Conservation (phyloP, 2,113 vertebrate species). For the Prochilodus magdalenae region DNA sequence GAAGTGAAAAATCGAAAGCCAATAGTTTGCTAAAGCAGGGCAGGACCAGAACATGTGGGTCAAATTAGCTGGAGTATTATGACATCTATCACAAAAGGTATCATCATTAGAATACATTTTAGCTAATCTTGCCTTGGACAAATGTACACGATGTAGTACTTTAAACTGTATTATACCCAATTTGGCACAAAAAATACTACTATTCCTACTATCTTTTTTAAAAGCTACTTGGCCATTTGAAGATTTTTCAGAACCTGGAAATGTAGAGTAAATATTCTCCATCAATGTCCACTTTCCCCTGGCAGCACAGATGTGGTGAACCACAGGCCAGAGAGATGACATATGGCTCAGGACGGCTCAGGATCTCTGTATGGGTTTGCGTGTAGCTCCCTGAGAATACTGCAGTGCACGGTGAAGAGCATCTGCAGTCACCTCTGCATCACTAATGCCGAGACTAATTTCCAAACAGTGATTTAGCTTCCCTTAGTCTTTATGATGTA, state of each 20-base stretch:
- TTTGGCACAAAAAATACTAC: too few species aligned
- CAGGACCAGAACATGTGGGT: too few species aligned
- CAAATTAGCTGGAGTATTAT: too few species aligned
- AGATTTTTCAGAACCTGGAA: not conserved
- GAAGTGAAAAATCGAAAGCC: too few species aligned
- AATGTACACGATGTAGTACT: too few species aligned
- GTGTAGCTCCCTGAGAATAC: not conserved
- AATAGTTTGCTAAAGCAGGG: too few species aligned
- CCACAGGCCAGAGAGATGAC: constrained; percentile 38
- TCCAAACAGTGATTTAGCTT: not conserved
- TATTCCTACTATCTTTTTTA: too few species aligned
- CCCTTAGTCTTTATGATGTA: not conserved
- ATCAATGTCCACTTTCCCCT: constrained; percentile 34
- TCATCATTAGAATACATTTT: too few species aligned
- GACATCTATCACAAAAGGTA: too few species aligned
- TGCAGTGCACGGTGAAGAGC: not conserved
- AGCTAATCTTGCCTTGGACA: too few species aligned
- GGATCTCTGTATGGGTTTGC: constrained; percentile 3
- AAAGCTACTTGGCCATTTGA: not conserved
- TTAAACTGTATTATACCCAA: too few species aligned
- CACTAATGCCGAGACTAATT: not conserved
- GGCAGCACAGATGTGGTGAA: constrained; percentile 33
- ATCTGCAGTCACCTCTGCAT: not conserved
- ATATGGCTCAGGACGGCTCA: constrained; percentile 23
- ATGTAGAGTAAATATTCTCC: constrained; percentile 2